phyloP scores from a whole-genome alignment of 2,113 vertebrate genomes.

The Balaeniceps rex region DNA sequence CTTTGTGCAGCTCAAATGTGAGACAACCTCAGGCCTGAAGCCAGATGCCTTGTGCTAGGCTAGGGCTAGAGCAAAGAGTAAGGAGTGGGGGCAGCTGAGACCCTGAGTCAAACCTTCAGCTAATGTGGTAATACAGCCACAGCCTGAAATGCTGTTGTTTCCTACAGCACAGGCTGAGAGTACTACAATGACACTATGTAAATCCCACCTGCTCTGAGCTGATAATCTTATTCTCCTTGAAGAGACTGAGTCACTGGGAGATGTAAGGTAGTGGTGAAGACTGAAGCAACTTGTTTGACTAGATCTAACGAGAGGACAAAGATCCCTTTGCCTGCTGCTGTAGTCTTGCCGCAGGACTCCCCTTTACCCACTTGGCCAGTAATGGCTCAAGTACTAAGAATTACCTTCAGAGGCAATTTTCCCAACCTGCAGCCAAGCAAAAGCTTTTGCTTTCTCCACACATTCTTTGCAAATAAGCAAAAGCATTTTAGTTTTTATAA shows the following conservation, averaged over 20 bases:
- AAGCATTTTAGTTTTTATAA: background rate
- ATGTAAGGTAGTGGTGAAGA: background rate
- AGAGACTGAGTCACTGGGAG: background rate
- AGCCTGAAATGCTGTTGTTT: background rate
- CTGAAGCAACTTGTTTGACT: background rate
- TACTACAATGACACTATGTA: accelerated
- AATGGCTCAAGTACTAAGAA: background rate
- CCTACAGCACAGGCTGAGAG: background rate
- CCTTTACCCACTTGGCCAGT: background rate
- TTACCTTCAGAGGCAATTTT: background rate
- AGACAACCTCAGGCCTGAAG: background rate
- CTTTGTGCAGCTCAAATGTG: background rate
- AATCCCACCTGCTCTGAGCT: background rate
- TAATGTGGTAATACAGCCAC: background rate
- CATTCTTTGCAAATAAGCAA: background rate
- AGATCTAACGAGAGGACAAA: background rate
- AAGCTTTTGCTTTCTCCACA: background rate
- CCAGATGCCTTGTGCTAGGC: background rate
- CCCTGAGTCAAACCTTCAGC: background rate
- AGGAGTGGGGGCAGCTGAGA: background rate
- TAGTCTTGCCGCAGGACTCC: background rate
- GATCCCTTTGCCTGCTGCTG: background rate
- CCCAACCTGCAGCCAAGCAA: background rate
- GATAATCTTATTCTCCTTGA: background rate
- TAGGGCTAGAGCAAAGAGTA: background rate